A percentile compares a stretch with the other conserved stretches of the same genome.
phyloP scores from a whole-genome alignment of 1,140 invertebrate species.

The Heterodera schachtii region DNA sequence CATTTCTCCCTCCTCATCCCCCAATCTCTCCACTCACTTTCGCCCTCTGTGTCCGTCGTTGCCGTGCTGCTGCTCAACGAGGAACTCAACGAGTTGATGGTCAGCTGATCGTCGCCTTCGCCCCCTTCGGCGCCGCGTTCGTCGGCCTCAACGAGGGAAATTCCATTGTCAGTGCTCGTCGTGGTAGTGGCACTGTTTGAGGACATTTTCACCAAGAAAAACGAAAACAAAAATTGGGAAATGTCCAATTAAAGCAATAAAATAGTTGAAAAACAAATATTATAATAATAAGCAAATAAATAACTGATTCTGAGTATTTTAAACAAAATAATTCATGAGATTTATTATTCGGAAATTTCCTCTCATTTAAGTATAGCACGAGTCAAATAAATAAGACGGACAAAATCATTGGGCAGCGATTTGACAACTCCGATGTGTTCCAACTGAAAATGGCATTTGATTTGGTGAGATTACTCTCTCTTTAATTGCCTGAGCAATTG shows the following conservation, averaged over 20 bases:
- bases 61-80: constrained; percentile 9
- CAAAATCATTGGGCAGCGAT: not conserved
- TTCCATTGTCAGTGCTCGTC: constrained; percentile 13
- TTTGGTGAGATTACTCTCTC: not conserved
- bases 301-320: too few relatives aligned
- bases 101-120: constrained; percentile 1
- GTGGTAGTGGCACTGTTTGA: constrained; percentile 2
- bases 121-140: not conserved
- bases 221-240: not conserved
- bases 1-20: too few relatives aligned
- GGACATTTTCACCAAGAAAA: not conserved
- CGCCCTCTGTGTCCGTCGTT: constrained; percentile 8
- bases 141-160: not conserved
- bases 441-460: constrained; percentile 13
- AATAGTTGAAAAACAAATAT: too few relatives aligned
- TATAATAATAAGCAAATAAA: too few relatives aligned
- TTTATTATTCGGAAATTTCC: too few relatives aligned
- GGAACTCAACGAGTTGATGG: constrained; percentile 28
- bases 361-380: not conserved
- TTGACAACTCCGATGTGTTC: constrained; percentile 37
- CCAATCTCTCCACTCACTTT: too few relatives aligned
- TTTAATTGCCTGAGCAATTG: constrained; percentile 17
- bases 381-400: constrained; percentile 36
- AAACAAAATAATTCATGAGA: too few relatives aligned
- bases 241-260: too few relatives aligned